These are phyloP conservation scores for Furnarius figulus DNA, from an alignment of 2,113 vertebrate genomes.

Conservation along the genomic window DNA sequence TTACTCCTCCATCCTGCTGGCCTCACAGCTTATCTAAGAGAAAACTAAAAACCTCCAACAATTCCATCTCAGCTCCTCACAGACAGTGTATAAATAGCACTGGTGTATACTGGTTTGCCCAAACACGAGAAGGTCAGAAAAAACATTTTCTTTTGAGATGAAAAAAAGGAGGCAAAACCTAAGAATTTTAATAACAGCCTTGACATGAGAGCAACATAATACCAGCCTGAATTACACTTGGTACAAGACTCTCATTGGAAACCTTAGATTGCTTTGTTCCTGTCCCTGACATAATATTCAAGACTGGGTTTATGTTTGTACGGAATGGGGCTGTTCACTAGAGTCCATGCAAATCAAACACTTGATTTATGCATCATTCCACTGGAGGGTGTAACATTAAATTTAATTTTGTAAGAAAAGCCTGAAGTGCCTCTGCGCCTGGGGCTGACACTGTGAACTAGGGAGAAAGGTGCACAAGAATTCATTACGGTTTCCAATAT, in stretches of 20 bases:
- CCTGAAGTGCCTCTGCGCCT: constrained; percentile 75
- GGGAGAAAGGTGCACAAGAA: constrained; percentile 81
- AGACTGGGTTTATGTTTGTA: constrained; percentile 87
- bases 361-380: constrained; percentile 96
- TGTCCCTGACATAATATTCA: constrained; percentile 88
- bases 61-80: constrained; percentile 24
- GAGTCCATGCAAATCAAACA: constrained; percentile 96
- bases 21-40: background rate
- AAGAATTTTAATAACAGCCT: constrained; percentile 89
- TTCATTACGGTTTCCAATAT: constrained; percentile 98
- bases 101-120: constrained; percentile 72
- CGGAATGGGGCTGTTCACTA: constrained; percentile 79
- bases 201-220: constrained; percentile 87
- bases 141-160: constrained; percentile 85
- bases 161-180: constrained; percentile 78
- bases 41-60: constrained; percentile 30
- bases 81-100: constrained; percentile 73
- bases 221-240: constrained; percentile 83
- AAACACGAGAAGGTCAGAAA: constrained; percentile 74
- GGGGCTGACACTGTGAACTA: constrained; percentile 89
- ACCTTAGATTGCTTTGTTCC: constrained; percentile 90
- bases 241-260: constrained; percentile 85
- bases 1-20: background rate
- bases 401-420: constrained; percentile 96
- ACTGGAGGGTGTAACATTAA: constrained; percentile 89